A percentile compares a stretch with the other conserved stretches of the same genome.
These are phyloP conservation scores for Neolamprologus falcicula DNA, from an alignment of 2,113 vertebrate species.

Conservation along the genomic window DNA sequence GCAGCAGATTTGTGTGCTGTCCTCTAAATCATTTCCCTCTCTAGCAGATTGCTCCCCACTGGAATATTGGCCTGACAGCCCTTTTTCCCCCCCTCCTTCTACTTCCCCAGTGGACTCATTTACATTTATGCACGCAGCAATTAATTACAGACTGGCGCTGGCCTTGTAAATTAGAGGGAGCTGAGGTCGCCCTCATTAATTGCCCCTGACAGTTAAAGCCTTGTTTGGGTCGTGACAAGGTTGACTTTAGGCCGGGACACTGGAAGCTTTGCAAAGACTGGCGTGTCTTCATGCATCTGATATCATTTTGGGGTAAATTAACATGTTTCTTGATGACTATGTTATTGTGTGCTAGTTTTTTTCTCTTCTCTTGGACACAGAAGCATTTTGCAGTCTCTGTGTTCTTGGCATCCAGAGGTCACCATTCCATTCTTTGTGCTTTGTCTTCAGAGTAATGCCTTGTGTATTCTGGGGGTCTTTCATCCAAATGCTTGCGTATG, in stretches of 20 bases:
- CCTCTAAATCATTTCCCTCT: constrained; percentile 69
- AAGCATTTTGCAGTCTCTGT: not conserved
- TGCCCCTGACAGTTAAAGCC: constrained; percentile 56
- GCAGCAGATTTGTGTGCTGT: constrained; percentile 56
- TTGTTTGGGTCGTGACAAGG: constrained; percentile 49
- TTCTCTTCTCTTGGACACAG: not conserved
- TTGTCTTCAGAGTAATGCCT: not conserved
- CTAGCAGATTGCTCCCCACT: constrained; percentile 60
- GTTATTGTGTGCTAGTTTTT: not conserved
- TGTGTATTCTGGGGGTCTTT: constrained; percentile 34
- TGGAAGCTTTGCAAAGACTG: not conserved
- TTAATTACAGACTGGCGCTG: constrained; percentile 59
- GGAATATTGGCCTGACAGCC: constrained; percentile 56
- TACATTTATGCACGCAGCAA: constrained; percentile 65
- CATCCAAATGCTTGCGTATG: constrained; percentile 10
- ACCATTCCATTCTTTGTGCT: not conserved
- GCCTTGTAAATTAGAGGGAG: constrained; percentile 60
- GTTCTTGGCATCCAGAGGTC: not conserved
- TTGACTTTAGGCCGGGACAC: constrained; percentile 23
- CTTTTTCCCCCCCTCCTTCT: not conserved
- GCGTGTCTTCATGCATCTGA: constrained; percentile 11
- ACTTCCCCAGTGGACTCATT: constrained; percentile 52
- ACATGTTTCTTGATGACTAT: not conserved
- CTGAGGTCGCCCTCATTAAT: constrained; percentile 56
- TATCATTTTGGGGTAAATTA: constrained; percentile 2